Percentiles rank a stretch among this genome's conserved stretches.
Evolutionary conservation across 2,797 vertebrate genomes (phyloP).

Genomic region (Falco biarmicus): DNA sequence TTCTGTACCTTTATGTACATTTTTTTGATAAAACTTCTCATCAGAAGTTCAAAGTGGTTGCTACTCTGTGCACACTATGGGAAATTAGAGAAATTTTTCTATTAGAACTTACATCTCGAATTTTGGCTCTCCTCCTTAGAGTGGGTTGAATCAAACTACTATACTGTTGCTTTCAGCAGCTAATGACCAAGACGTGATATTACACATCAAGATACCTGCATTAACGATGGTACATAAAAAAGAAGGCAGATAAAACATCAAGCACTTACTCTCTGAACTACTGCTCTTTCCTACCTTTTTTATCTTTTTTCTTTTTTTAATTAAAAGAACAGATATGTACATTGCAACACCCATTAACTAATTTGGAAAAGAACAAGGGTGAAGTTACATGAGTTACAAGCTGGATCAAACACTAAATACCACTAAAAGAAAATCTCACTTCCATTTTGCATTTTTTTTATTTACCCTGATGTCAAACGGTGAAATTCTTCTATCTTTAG

Average conservation of each 20-base stretch:
- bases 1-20: neutral
- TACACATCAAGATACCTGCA: neutral
- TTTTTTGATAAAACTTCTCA: neutral
- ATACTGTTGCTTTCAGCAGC: neutral
- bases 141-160: neutral
- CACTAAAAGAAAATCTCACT: neutral
- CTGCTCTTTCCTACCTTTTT: neutral
- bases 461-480: neutral
- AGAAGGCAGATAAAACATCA: neutral
- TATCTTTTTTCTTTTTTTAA: no score
- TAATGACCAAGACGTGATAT: neutral
- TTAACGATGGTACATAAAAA: neutral
- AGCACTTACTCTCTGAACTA: neutral
- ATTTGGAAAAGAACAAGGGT: neutral
- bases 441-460: rapidly evolving
- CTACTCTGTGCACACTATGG: neutral
- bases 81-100: neutral
- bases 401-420: neutral
- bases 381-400: neutral
- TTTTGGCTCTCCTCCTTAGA: neutral
- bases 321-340: neutral
- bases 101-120: neutral
- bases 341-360: neutral
- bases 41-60: neutral
- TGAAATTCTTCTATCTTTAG: neutral